phyloP scores from a whole-genome alignment of 2,797 vertebrate species.

The Lerista edwardsae region DNA sequence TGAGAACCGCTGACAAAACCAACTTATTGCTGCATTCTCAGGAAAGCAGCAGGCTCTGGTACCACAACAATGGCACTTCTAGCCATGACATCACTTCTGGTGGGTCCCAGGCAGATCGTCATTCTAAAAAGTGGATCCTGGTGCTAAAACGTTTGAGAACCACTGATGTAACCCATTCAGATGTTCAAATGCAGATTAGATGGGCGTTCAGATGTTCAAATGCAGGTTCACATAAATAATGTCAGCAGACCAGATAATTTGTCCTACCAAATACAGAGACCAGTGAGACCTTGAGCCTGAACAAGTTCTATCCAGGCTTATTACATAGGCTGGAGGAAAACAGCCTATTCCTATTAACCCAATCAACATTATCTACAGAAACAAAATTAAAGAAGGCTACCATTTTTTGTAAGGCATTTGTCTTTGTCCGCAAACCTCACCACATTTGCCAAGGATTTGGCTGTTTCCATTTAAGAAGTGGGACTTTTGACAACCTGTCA shows the following conservation, averaged over 20 bases:
- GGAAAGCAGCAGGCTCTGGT: too few species aligned
- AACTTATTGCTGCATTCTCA: too few species aligned
- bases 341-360: not conserved
- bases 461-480: not conserved
- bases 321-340: not conserved
- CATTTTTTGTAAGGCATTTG: not conserved
- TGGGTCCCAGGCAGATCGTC: too few species aligned
- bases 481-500: slow-evolving; percentile 19
- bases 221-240: not conserved
- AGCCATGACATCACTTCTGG: too few species aligned
- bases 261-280: not conserved
- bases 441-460: slow-evolving; percentile 11
- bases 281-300: not conserved
- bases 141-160: too few species aligned
- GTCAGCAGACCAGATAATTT: not conserved
- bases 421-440: not conserved
- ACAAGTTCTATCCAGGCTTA: not conserved
- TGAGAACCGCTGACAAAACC: too few species aligned
- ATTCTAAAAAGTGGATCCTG: too few species aligned
- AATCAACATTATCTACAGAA: not conserved
- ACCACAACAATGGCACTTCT: too few species aligned
- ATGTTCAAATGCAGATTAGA: too few species aligned
- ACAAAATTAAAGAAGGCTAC: slow-evolving; percentile 1
- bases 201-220: too few species aligned
- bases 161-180: too few species aligned